Evolutionary conservation across 2,113 vertebrate species (phyloP).

Genomic region (Albula glossodonta): DNA sequence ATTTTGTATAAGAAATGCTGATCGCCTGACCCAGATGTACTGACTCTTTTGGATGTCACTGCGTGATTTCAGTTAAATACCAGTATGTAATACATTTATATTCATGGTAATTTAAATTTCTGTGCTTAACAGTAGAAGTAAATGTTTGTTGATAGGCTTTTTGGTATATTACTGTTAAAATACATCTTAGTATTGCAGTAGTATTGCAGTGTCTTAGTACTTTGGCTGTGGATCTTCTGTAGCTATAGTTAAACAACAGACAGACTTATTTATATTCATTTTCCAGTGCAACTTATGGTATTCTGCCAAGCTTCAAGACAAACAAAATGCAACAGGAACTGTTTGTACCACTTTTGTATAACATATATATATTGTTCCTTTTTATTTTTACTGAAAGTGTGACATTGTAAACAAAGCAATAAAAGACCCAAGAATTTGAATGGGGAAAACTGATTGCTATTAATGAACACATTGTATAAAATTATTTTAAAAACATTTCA

Average conservation of each 20-base stretch:
- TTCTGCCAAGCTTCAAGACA: neutral
- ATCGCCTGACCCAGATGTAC: neutral
- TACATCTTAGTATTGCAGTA: neutral
- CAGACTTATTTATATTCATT: neutral
- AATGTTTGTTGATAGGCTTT: neutral
- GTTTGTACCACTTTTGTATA: neutral
- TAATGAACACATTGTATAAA: neutral
- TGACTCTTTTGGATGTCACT: neutral
- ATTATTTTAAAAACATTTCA: neutral
- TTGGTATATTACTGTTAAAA: no score
- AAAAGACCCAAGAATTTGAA: neutral
- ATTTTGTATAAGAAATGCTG: slow-evolving; percentile 57
- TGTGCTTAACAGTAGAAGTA: neutral
- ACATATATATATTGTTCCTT: neutral
- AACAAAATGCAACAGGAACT: neutral
- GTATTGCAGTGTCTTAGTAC: neutral
- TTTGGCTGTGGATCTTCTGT: neutral
- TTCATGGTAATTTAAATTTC: neutral
- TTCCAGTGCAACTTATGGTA: neutral
- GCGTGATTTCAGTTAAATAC: neutral
- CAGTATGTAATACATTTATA: neutral
- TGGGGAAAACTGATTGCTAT: neutral
- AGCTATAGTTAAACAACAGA: neutral
- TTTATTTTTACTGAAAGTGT: neutral
- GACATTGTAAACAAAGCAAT: neutral